Percentiles rank a stretch among this genome's conserved stretches.
phyloP scores from a whole-genome alignment of 2,797 vertebrate species.

The Paramormyrops hopkinsi region DNA sequence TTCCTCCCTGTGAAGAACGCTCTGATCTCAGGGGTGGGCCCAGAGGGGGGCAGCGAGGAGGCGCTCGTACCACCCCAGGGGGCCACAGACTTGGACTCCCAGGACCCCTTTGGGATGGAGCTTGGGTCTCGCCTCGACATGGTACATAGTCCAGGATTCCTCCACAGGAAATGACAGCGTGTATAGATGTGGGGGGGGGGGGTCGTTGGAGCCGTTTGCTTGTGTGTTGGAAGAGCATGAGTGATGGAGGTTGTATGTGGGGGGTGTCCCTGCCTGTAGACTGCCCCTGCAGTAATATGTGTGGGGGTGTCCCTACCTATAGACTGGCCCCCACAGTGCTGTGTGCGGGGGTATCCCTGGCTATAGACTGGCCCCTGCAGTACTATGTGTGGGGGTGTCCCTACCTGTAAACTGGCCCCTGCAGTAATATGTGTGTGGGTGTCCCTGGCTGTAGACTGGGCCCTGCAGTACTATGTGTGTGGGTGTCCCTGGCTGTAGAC shows the following conservation, averaged over 20 bases:
- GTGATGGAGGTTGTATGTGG: neutral
- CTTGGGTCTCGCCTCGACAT: neutral
- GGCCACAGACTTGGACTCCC: slow-evolving; percentile 49
- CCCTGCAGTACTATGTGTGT: neutral
- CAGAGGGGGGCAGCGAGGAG: neutral
- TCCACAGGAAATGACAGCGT: neutral
- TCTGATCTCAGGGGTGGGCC: slow-evolving; percentile 7
- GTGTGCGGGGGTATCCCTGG: neutral
- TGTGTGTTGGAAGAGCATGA: neutral
- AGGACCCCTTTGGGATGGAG: slow-evolving; percentile 55
- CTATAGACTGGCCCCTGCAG: neutral
- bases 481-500: neutral
- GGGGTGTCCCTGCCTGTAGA: neutral
- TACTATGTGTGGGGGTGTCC: neutral
- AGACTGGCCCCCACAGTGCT: neutral
- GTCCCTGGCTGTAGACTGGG: neutral
- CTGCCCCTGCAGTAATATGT: no score
- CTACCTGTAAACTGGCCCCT: no score
- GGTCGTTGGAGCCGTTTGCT: neutral
- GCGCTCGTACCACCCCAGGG: slow-evolving; percentile 22
- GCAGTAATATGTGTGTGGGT: neutral
- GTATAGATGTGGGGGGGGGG: neutral
- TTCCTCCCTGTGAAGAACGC: slow-evolving; percentile 55
- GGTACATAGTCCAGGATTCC: slow-evolving; percentile 12
- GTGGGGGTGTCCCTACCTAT: neutral